Evolutionary conservation across 92 coral and sea anemone genomes (phyloP), one percentile per base, ranked within the genome.

Genomic region (Phenganax subtilis): DNA sequence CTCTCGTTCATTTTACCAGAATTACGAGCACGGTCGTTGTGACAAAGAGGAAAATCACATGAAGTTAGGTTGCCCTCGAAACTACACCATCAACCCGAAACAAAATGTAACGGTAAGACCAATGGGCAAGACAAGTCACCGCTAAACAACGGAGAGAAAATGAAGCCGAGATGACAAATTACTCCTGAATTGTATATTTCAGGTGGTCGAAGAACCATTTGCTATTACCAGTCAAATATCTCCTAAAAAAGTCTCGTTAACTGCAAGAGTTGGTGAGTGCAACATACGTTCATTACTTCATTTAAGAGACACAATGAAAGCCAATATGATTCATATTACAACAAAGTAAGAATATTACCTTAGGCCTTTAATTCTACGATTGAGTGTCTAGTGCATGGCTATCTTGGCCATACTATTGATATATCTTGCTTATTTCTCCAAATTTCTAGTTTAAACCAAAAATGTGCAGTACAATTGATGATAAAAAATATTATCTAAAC

Each of bases 21-120:
- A 54, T 27, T 82, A 84, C 59, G 76, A 79, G 12, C 80, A 81
- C 55, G 81, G 86, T 10, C 87, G 98, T 14, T 93, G 98, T 85
- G 87, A 93, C 83, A 80, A 84, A 44, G 69, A 25, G 20, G 83
- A 57, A 27, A 77, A 87, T 4, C 85, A 91, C 14, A 29, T 31
- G 25, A 55, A 20, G 12, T 59, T 44, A 11, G 87, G 88, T 7
- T 93, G 98, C 82, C 82, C 86, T 12, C 63, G 57, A 8, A 20
- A 66, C 30, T 79, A 89, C 54, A 84, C 90, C 72, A 84, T 96
- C 10, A 88, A 91, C 69, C 98, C 98, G 52, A 59, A 56, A 30
- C 47, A 59, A 16, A 44, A 14, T 47, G 80, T 68, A 12, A 47
- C 53, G 62, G 59, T 47, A 81, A 85, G 54, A 37, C 20, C 6